phyloP scores from a whole-genome alignment of 23 tunicate species.

The Styela clava region DNA sequence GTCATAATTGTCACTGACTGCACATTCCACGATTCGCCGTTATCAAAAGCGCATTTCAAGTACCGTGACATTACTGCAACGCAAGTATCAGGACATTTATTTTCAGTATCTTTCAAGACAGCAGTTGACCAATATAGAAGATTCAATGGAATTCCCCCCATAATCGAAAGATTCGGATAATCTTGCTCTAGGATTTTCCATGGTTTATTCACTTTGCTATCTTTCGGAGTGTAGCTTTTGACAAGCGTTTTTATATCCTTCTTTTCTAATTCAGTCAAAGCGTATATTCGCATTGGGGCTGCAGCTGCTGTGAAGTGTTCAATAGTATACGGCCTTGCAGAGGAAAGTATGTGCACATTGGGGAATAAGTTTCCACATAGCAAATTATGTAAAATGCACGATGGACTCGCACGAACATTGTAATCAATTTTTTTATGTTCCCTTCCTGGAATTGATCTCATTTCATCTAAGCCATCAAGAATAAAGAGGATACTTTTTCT shows the following conservation, averaged over 20 bases:
- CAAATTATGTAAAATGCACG: constrained; percentile 1
- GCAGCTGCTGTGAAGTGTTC: not conserved
- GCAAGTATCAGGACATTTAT: not conserved
- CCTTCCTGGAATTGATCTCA: not conserved
- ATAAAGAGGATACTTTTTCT: constrained; percentile 10
- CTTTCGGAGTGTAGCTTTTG: not conserved
- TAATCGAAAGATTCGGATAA: not conserved
- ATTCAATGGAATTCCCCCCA: not conserved
- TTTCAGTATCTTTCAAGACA: not conserved
- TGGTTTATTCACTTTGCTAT: too few relatives aligned
- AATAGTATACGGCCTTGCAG: not conserved
- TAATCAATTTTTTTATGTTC: not conserved
- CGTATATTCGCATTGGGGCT: not conserved
- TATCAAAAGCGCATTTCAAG: not conserved
- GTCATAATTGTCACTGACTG: not conserved
- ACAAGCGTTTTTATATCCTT: constrained; percentile 2
- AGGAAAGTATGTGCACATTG: constrained; percentile 9
- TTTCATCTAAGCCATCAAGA: not conserved
- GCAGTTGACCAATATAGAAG: not conserved
- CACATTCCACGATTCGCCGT: not conserved
- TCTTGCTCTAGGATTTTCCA: not conserved
- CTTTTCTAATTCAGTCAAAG: constrained; percentile 1
- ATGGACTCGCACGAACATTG: not conserved
- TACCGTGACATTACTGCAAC: not conserved
- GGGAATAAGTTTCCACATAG: constrained; percentile 7